Base-by-base conservation (phyloP, 2,113 vertebrate genomes). In the Arenaria interpres region DNA sequence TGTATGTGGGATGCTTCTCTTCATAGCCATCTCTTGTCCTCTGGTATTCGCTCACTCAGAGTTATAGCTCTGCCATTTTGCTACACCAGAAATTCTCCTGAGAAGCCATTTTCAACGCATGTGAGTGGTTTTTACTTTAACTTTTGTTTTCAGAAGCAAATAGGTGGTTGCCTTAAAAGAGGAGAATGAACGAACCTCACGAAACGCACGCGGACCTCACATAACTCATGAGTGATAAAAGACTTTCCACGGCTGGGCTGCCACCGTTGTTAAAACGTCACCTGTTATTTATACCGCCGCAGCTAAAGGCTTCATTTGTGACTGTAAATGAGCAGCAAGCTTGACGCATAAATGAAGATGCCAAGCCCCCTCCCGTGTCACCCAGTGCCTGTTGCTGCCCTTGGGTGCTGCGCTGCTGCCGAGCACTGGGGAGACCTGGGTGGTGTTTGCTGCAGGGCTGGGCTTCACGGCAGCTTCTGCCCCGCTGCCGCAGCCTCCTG, bases 391-490 rank as follows among this genome's bases (percentile, higher is more conserved):
- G 63, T 19, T 0, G 0, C 46, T 68, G 63, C 84, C 72, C 67
- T 30, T 39, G 74, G 62, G 43, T 3, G 2, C 27, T 57, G 90
- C 27, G 48, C 67, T 8, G 62, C 66, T 53, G 74, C 64, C 2
- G 0, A 25, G 68, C 63, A 22, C 46, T 1, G 0, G 50, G 53
- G 54, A 22, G 45, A 18, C 7, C 10, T 0, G 0, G 33, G 45
- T 12, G 35, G 45, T 2, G 2, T 23, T 21, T 33, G 45, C 45
- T 13, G 30, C 22, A 19, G 51, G 45, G 57, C 57, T 66, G 37
- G 6, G 33, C 37, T 46, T 72, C 45, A 8, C 2, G 0, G 59
- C 13, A 64, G 5, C 88, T 35, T 14, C 57, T 0, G 1, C 14
- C 2, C 25, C 6, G 32, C 53, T 72, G 88, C 66, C 0, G 1